These are phyloP conservation scores for Heterotis niloticus DNA, from an alignment of 2,113 vertebrate genomes.

Conservation along the genomic window DNA sequence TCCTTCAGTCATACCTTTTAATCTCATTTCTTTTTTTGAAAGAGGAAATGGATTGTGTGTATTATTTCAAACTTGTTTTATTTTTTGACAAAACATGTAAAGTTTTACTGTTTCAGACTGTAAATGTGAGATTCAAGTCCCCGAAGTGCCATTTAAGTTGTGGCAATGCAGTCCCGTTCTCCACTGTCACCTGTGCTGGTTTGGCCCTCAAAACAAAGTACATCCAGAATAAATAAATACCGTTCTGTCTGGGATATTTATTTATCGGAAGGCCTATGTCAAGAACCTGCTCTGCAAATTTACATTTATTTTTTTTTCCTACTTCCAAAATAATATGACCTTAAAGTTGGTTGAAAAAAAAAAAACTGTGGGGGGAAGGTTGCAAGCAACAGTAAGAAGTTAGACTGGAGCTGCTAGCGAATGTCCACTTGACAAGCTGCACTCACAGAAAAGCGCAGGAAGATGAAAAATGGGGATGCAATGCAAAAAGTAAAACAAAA, in stretches of 20 bases:
- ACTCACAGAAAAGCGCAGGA: not conserved
- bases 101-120: too few species aligned
- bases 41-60: too few species aligned
- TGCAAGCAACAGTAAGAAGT: too few species aligned
- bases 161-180: too few species aligned
- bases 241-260: slow-evolving; percentile 23
- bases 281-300: not conserved
- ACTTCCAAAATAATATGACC: slow-evolving; percentile 24
- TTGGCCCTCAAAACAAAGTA: not conserved
- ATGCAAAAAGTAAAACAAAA: not conserved
- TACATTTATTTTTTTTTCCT: slow-evolving; percentile 28
- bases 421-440: too few species aligned
- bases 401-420: too few species aligned
- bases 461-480: not conserved
- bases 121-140: too few species aligned
- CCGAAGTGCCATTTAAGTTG: not conserved
- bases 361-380: too few species aligned
- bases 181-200: not conserved
- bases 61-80: too few species aligned
- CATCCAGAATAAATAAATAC: not conserved
- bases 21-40: too few species aligned
- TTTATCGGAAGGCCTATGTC: slow-evolving; percentile 1
- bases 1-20: too few species aligned
- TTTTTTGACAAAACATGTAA: too few species aligned
- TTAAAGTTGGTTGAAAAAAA: not conserved